Conservation (phyloP, 2,797 vertebrate genomes). For the Antennarius maculatus region DNA sequence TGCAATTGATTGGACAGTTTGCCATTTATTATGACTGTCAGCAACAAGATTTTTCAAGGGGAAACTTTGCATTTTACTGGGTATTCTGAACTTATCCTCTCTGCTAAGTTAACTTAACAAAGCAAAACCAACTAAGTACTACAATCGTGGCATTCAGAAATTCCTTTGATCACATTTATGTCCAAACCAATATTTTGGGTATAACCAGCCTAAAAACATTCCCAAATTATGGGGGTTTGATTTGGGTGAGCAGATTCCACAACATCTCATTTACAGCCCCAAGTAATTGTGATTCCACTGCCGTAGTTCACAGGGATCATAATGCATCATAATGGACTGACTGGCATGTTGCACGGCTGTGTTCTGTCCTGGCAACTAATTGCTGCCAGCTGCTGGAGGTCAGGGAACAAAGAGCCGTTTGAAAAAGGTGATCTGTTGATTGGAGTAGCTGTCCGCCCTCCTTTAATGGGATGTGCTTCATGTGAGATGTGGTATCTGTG, state of each 20-base stretch:
- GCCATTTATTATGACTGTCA: slow-evolving; percentile 84
- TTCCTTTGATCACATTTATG: slow-evolving; percentile 5
- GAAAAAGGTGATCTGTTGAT: slow-evolving; percentile 84
- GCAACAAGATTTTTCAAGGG: slow-evolving; percentile 80
- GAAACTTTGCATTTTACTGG: slow-evolving; percentile 66
- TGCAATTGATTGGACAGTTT: slow-evolving; percentile 81
- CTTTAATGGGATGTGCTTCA: slow-evolving; percentile 80
- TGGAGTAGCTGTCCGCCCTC: slow-evolving; percentile 72
- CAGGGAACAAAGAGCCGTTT: slow-evolving; percentile 80
- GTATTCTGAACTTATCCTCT: slow-evolving; percentile 51
- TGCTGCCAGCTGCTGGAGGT: slow-evolving; percentile 80
- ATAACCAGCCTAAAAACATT: slow-evolving; percentile 9
- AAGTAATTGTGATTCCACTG: slow-evolving; percentile 49
- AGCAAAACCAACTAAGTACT: slow-evolving; percentile 24
- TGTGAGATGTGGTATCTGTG: slow-evolving; percentile 80
- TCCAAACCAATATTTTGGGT: neutral
- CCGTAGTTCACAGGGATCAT: slow-evolving; percentile 48
- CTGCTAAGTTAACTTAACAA: slow-evolving; percentile 54
- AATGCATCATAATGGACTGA: slow-evolving; percentile 64
- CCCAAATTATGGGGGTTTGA: slow-evolving; percentile 12
- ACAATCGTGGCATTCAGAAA: neutral
- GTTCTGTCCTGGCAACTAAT: slow-evolving; percentile 80
- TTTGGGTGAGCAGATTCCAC: slow-evolving; percentile 26
- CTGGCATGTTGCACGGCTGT: slow-evolving; percentile 73
- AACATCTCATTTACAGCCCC: slow-evolving; percentile 56